Conservation (phyloP, 2,113 vertebrate species). For the Entomyzon cyanotis region DNA sequence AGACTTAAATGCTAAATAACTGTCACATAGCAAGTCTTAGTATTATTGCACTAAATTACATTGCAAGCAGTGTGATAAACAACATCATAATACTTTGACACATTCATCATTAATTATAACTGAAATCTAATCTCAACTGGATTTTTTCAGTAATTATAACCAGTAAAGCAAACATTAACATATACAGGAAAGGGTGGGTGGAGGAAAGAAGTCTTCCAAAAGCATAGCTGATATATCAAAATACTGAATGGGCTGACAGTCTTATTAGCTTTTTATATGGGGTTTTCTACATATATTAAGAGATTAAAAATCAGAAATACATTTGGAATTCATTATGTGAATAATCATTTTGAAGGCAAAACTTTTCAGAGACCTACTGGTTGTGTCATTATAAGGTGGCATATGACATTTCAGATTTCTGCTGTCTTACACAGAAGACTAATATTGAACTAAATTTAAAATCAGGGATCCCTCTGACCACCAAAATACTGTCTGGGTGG, state of each 20-base stretch:
- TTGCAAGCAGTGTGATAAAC: conserved; percentile 61
- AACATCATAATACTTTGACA: conserved; percentile 64
- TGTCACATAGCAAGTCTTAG: conserved; percentile 57
- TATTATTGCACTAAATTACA: conserved; percentile 62
- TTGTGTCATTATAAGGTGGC: background rate
- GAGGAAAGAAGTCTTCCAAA: background rate
- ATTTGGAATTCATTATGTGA: background rate
- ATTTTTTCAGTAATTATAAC: conserved; percentile 46
- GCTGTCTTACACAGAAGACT: background rate
- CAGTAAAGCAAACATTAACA: conserved; percentile 39
- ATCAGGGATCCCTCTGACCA: background rate
- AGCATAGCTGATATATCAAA: conserved; percentile 36
- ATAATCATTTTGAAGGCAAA: background rate
- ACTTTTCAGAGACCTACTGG: background rate
- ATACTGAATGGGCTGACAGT: conserved; percentile 12
- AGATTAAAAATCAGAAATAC: background rate
- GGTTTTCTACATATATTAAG: background rate
- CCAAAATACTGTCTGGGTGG: background rate
- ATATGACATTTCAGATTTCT: background rate
- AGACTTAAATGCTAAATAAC: conserved; percentile 64
- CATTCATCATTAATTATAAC: conserved; percentile 59
- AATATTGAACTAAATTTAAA: background rate
- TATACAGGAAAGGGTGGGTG: background rate
- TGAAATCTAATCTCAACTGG: conserved; percentile 62
- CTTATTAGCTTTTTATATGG: background rate